Base-by-base conservation (phyloP, 2,113 vertebrate species). In the Mus spicilegus region DNA sequence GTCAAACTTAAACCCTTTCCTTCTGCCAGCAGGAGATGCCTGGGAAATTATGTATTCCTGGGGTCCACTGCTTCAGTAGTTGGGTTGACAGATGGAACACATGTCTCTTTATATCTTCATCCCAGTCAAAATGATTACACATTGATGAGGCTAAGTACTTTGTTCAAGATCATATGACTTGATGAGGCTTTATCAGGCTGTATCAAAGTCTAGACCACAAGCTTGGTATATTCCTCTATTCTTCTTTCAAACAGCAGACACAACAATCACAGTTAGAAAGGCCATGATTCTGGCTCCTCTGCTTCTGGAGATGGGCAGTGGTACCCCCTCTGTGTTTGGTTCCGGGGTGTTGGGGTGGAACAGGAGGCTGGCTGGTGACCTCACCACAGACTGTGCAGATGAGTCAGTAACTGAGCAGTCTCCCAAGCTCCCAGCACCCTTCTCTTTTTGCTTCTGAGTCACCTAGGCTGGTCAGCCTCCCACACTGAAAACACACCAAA, bases 381-480 rank as follows among this genome's bases (percentile, higher is more conserved):
- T 94, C 94, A 93, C 17, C 58, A 70, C 13, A 76, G 70, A 70
- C 46, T 85, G 73, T 1, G 7, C 72, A 58, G 30, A 65, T 86
- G 82, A 97, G 84, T 76, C 95, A 94, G 89, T 51, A 30, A 36
- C 89, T 26, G 22, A 91, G 75, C 94, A 90, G 80, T 22, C 89
- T 90, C 89, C 85, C 54, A 33, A 84, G 65, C 42, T 75, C 49
- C 88, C 86, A 24, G 24, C 17, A 67, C 63, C 30, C 70, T n/a
- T 58, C 30, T 77, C 80, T 92, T 93, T 92, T 63, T 94, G 78
- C 33, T 85, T 87, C 96, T 96, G 87, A 96, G 72, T 97, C 93
- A 94, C 0, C 46, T 5, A 91, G 92, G 87, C 92, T 90, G 86
- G 87, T 88, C 90, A 96, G 46, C 46, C 72, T 76, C 94, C 90